Evolutionary conservation across 2,888 invertebrate genomes (phyloP).

Genomic region (Venusia cambrica): DNA sequence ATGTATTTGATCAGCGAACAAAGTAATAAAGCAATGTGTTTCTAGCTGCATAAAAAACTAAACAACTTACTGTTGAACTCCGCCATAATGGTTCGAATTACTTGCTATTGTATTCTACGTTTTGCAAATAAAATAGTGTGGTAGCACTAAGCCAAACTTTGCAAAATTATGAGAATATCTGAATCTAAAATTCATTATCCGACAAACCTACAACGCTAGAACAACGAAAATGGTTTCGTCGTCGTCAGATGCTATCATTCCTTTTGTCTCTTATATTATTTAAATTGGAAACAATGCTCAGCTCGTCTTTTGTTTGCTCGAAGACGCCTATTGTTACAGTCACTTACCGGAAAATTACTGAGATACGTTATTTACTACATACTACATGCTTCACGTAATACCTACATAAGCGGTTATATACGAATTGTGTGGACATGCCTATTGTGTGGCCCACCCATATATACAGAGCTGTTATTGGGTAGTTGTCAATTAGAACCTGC

Average conservation of each 20-base stretch:
- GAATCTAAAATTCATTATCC: constrained; percentile 1
- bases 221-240: constrained; percentile 25
- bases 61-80: too few relatives aligned
- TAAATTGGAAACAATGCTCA: constrained; percentile 57
- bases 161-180: too few relatives aligned
- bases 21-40: too few relatives aligned
- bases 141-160: too few relatives aligned
- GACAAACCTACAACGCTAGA: not conserved
- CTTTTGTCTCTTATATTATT: constrained; percentile 52
- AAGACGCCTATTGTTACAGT: constrained; percentile 61
- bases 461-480: constrained; percentile 43
- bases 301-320: constrained; percentile 57
- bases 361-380: constrained; percentile 27
- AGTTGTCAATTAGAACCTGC: constrained; percentile 51
- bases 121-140: too few relatives aligned
- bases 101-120: too few relatives aligned
- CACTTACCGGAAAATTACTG: constrained; percentile 44
- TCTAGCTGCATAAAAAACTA: too few relatives aligned
- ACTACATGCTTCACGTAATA: too few relatives aligned
- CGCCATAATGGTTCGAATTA: too few relatives aligned
- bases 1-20: too few relatives aligned
- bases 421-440: constrained; percentile 33
- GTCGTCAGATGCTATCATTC: constrained; percentile 38
- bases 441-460: constrained; percentile 36
- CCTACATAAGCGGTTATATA: constrained; percentile 12